Base-by-base conservation (phyloP, 2,797 vertebrate species). In the Clarias laeviceps region DNA sequence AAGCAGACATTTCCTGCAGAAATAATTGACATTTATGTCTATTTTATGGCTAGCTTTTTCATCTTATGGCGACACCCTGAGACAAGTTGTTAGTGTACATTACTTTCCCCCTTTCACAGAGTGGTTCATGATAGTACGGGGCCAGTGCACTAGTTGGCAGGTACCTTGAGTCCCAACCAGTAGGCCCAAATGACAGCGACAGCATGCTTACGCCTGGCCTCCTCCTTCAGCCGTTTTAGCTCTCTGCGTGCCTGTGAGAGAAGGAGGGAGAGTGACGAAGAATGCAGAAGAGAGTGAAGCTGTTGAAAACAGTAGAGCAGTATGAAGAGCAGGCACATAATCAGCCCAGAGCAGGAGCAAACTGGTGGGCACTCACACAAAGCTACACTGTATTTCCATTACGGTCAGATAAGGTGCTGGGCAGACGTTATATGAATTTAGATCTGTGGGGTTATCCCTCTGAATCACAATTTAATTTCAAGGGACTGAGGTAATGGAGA, bases 81-180 rank as follows among this genome's bases (percentile, higher is more conserved):
- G 83, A 82, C 68, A 62, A 76, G 32, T 74, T 88, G 80, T 79
- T 77, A 83, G 81, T 54, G 57, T 66, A 66, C 34, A 50, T 40
- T 64, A 69, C 61, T 61, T 79, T 24, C 74, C 32, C 24, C 56
- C 74, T 65, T 69, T 73, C 17, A 83, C 50, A 59, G 32, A 70
- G 86, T 79, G 64, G 89, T 84, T 87, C 88, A 87, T 12, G 82
- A 90, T 84, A 84, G 86, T 87, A 81, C 82, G 88, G 86, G 84
- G 74, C 72, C 80, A 61, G 84, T 90, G 91, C 82, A 61, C 85
- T 86, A 84, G 91, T 88, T 82, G 89, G 86, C 86, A 87, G 92
- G 94, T 99, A 99, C 98, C 98, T 99, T 98, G 89, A 99, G 96
- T 99, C 98, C 98, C 97, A 98, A 97, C 98, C 98, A 99, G 97